Conservation (phyloP, 2,797 vertebrate genomes). For the Alauda arvensis region DNA sequence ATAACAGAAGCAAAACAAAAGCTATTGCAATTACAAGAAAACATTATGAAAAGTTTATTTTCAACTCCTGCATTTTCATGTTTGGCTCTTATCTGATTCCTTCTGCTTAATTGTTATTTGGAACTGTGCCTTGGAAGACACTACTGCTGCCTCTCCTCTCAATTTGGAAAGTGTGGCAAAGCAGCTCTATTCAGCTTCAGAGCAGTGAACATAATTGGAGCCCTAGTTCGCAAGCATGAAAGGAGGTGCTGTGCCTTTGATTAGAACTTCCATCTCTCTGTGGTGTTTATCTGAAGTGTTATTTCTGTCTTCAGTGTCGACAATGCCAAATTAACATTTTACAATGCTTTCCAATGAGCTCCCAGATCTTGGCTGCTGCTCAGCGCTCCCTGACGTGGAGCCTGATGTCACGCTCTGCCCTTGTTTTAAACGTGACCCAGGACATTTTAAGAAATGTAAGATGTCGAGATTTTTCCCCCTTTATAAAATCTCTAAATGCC, state of each 20-base stretch:
- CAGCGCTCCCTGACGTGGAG: conserved; percentile 16
- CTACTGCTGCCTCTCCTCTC: conserved; percentile 38
- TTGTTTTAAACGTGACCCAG: conserved; percentile 28
- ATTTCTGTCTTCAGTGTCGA: conserved; percentile 58
- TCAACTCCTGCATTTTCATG: conserved; percentile 50
- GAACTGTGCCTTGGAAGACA: conserved; percentile 48
- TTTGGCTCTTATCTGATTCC: conserved; percentile 50
- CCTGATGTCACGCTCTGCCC: conserved; percentile 43
- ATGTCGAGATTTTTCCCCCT: not conserved
- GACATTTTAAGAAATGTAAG: not conserved
- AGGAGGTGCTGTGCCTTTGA: conserved; percentile 61
- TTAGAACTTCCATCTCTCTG: conserved; percentile 53
- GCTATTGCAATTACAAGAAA: conserved; percentile 52
- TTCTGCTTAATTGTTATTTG: conserved; percentile 62
- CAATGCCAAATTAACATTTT: conserved; percentile 62
- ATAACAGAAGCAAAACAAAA: conserved; percentile 12
- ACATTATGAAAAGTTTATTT: conserved; percentile 48
- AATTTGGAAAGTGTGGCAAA: conserved; percentile 60
- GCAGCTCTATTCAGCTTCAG: conserved; percentile 62
- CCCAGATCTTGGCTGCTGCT: conserved; percentile 38
- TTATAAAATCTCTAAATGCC: not conserved
- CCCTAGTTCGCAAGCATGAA: conserved; percentile 53
- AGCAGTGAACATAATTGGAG: conserved; percentile 61
- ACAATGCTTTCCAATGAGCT: conserved; percentile 58
- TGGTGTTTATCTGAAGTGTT: conserved; percentile 63